phyloP scores from a whole-genome alignment of 2,888 invertebrate species.

The Pandemis cinnamomeana region DNA sequence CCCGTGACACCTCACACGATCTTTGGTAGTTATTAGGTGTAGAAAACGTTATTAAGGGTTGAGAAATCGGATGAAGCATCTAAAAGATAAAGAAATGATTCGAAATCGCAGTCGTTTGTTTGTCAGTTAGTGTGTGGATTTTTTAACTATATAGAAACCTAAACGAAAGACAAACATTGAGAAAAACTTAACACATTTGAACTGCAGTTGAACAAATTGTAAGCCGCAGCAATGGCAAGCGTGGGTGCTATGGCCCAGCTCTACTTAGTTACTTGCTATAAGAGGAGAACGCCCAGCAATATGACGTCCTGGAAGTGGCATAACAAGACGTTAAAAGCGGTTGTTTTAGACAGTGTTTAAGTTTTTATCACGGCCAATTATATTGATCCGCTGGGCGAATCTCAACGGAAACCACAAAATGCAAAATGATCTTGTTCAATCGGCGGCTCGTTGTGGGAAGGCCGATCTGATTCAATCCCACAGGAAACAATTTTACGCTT shows the following conservation, averaged over 20 bases:
- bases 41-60: constrained; percentile 12
- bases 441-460: constrained; percentile 57
- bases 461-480: constrained; percentile 53
- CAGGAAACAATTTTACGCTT: constrained; percentile 77
- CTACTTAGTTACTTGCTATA: not conserved
- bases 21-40: constrained; percentile 27
- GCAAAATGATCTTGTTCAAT: constrained; percentile 55
- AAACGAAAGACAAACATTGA: too few relatives aligned
- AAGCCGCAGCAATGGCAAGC: not conserved
- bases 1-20: constrained; percentile 22
- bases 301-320: not conserved
- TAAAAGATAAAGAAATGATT: not conserved
- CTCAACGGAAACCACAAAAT: constrained; percentile 62
- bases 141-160: too few relatives aligned
- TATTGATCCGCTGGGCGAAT: constrained; percentile 30
- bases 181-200: too few relatives aligned
- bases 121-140: too few relatives aligned
- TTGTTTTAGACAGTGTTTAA: not conserved
- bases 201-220: too few relatives aligned
- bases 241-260: not conserved
- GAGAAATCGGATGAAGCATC: not conserved
- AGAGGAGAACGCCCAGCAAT: not conserved
- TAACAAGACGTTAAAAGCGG: not conserved
- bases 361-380: constrained; percentile 35
- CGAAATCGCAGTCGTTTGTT: too few relatives aligned